Evolutionary conservation across 2,888 invertebrate species (phyloP).

Genomic region (Chaitophorus viminalis): DNA sequence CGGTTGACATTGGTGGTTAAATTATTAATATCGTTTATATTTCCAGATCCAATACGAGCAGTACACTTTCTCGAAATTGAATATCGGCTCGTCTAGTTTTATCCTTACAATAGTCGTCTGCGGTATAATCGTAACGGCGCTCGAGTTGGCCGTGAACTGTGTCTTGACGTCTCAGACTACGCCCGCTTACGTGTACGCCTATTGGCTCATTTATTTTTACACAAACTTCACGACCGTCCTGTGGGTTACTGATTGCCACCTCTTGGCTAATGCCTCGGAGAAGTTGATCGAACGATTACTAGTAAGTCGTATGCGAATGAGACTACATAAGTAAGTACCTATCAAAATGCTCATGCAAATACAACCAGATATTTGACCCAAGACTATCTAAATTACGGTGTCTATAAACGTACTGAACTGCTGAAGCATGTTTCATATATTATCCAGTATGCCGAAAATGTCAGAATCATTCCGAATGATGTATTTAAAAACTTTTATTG

Average conservation of each 20-base stretch:
- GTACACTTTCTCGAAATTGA: not conserved
- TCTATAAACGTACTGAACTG: no score
- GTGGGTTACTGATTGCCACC: slow-evolving; percentile 16
- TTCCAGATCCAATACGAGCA: slow-evolving; percentile 4
- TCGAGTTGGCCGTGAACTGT: slow-evolving; percentile 19
- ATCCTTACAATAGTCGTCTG: not conserved
- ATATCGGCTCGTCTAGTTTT: not conserved
- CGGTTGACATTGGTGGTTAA: no score
- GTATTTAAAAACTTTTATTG: no score
- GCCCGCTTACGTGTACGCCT: not conserved
- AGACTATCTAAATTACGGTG: no score
- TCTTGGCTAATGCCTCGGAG: slow-evolving; percentile 8
- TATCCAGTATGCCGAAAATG: no score
- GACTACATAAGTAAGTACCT: no score
- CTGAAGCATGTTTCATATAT: no score
- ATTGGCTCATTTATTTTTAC: slow-evolving; percentile 40
- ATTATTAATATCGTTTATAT: not conserved
- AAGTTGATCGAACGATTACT: not conserved
- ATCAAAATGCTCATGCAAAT: no score
- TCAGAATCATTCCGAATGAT: no score
- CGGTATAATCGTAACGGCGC: not conserved
- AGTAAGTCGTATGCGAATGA: not conserved
- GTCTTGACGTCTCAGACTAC: not conserved
- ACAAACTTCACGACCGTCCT: slow-evolving; percentile 15
- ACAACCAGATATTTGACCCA: no score